These are phyloP conservation scores for Mionectes macconnelli DNA, from an alignment of 2,113 vertebrate genomes.

Conservation along the genomic window DNA sequence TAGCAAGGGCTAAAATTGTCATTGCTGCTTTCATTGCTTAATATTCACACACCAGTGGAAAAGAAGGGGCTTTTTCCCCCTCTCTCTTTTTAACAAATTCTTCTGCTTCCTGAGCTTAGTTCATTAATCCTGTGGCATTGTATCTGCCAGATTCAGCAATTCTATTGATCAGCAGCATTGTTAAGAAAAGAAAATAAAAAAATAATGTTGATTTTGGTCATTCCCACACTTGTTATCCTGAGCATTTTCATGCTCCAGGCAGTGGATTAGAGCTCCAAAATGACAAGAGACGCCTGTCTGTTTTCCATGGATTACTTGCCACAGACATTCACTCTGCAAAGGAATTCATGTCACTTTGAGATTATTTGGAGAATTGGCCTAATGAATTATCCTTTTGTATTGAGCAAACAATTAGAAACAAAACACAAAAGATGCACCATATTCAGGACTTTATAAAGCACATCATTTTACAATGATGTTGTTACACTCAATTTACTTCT, in stretches of 20 bases:
- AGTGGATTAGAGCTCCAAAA: conserved; percentile 76
- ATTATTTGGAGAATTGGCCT: conserved; percentile 68
- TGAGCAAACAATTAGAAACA: conserved; percentile 51
- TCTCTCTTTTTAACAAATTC: conserved; percentile 30
- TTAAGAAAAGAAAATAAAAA: conserved; percentile 75
- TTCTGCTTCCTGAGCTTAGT: conserved; percentile 63
- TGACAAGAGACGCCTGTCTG: conserved; percentile 75
- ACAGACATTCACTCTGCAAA: conserved; percentile 69
- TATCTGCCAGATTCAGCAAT: conserved; percentile 68
- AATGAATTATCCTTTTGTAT: conserved; percentile 71
- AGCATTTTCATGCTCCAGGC: conserved; percentile 71
- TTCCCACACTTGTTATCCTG: conserved; percentile 77
- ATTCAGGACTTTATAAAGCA: conserved; percentile 45
- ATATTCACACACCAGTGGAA: conserved; percentile 27
- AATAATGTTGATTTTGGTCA: conserved; percentile 76
- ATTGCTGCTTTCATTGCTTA: conserved; percentile 42
- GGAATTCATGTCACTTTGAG: conserved; percentile 72
- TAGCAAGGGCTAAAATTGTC: conserved; percentile 20
- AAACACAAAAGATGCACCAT: conserved; percentile 56
- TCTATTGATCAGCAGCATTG: conserved; percentile 72
- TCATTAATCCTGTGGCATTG: conserved; percentile 70
- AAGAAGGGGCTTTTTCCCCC: conserved; percentile 1
- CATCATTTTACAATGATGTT: conserved; percentile 39
- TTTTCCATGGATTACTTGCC: conserved; percentile 75
- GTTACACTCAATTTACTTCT: conserved; percentile 22